Evolutionary conservation across 2,797 vertebrate genomes (phyloP).

Genomic region (Xiphorhynchus erythropygius): DNA sequence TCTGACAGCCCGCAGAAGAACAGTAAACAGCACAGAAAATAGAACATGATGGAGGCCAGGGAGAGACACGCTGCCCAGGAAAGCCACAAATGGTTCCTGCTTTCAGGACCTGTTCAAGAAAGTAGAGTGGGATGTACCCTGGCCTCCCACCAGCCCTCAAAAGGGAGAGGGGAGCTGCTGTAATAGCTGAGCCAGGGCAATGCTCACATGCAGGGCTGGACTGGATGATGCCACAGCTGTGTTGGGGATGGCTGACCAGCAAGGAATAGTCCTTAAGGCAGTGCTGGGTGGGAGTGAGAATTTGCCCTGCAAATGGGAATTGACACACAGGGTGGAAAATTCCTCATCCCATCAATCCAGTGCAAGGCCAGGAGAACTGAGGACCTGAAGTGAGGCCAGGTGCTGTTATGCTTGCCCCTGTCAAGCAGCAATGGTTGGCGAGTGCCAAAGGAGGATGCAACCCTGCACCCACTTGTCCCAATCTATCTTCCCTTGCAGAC

Average conservation of each 20-base stretch:
- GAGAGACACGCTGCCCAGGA: conserved; percentile 8
- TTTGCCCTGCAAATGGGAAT: background rate
- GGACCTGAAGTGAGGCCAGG: background rate
- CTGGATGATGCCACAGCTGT: rapidly evolving
- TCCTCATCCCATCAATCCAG: background rate
- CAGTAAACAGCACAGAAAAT: conserved; percentile 81
- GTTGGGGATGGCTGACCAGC: background rate
- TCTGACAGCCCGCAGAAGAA: conserved; percentile 82
- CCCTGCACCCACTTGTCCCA: background rate
- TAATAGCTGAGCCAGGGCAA: background rate
- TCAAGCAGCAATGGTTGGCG: background rate
- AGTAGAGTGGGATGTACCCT: conserved; percentile 32
- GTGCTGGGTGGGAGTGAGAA: background rate
- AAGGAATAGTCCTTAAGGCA: background rate
- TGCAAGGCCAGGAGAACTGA: rapidly evolving
- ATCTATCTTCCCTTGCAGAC: background rate
- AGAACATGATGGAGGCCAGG: conserved; percentile 54
- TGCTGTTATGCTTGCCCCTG: background rate
- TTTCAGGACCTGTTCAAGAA: conserved; percentile 53
- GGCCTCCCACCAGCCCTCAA: background rate
- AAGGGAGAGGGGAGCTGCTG: conserved; percentile 6
- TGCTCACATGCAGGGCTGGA: background rate
- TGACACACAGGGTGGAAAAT: background rate
- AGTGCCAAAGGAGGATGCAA: background rate
- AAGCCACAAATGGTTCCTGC: conserved; percentile 68